Percentiles rank a stretch among this genome's conserved stretches.
Evolutionary conservation across 1,140 invertebrate species (phyloP).

Genomic region (Wasmannia auropunctata): DNA sequence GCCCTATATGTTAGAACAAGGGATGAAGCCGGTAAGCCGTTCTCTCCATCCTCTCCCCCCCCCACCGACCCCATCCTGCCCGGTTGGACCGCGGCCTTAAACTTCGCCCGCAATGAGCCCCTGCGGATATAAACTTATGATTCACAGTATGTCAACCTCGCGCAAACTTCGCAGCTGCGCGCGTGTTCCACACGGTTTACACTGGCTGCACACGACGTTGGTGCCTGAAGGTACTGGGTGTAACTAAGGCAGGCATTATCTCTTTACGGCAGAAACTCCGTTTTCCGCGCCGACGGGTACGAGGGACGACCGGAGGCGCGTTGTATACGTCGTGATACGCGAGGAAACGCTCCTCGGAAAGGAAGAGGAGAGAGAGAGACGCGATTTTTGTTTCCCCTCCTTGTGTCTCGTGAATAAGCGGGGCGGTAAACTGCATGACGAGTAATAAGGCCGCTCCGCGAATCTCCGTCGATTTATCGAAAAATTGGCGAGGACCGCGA

Average conservation of each 20-base stretch:
- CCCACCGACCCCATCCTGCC: no score
- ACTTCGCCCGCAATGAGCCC: slow-evolving; percentile 43
- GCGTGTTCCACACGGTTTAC: slow-evolving; percentile 27
- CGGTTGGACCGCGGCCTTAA: slow-evolving; percentile 10
- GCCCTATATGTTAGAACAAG: background rate
- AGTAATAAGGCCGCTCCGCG: background rate
- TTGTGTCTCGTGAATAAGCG: background rate
- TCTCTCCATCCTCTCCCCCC: background rate
- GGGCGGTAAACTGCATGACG: background rate
- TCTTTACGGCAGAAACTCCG: slow-evolving; percentile 19
- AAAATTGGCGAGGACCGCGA: background rate
- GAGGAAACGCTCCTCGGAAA: no score
- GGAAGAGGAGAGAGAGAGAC: background rate
- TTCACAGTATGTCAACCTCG: slow-evolving; percentile 50
- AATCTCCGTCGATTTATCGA: background rate
- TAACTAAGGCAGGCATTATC: slow-evolving; percentile 30
- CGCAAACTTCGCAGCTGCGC: slow-evolving; percentile 44
- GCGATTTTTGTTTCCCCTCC: background rate
- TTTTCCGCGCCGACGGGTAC: background rate
- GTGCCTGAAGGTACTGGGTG: background rate
- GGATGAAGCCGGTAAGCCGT: background rate
- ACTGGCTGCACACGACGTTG: background rate
- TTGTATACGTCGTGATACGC: background rate
- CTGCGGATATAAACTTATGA: slow-evolving; percentile 51
- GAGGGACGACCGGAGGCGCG: background rate